Percentiles rank a stretch among this genome's conserved stretches.
Evolutionary conservation across 2,888 invertebrate genomes (phyloP).

Genomic region (Agrochola lota): DNA sequence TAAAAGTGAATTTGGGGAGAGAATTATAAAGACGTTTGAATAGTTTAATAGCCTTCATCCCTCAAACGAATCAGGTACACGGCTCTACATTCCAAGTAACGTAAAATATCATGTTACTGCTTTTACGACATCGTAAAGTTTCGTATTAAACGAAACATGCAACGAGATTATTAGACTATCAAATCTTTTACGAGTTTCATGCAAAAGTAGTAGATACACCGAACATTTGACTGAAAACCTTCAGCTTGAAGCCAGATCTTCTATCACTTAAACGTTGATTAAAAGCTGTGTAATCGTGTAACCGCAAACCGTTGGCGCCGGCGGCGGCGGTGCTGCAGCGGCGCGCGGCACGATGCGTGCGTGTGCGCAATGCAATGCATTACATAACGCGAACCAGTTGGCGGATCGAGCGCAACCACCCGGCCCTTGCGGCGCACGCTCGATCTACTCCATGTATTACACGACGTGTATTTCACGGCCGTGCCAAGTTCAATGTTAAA

Average conservation of each 20-base stretch:
- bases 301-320: constrained; percentile 78
- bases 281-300: constrained; percentile 70
- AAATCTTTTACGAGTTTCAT: constrained; percentile 30
- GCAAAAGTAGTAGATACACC: constrained; percentile 10
- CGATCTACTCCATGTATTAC: constrained; percentile 63
- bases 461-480: constrained; percentile 73
- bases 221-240: constrained; percentile 13
- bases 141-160: constrained; percentile 31
- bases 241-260: constrained; percentile 33
- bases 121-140: constrained; percentile 64
- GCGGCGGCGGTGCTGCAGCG: constrained; percentile 57
- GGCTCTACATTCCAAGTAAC: constrained; percentile 64
- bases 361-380: constrained; percentile 72
- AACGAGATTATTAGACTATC: constrained; percentile 28
- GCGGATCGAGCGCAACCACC: constrained; percentile 68
- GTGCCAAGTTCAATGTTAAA: constrained; percentile 73
- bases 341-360: constrained; percentile 58
- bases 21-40: constrained; percentile 64
- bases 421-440: constrained; percentile 58
- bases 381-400: constrained; percentile 86
- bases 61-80: constrained; percentile 62
- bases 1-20: constrained; percentile 43
- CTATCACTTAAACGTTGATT: constrained; percentile 63
- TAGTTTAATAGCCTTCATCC: constrained; percentile 64
- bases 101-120: constrained; percentile 71